These are phyloP conservation scores for Meteorus cinctellus DNA, from an alignment of 2,888 invertebrate genomes.

Conservation along the genomic window DNA sequence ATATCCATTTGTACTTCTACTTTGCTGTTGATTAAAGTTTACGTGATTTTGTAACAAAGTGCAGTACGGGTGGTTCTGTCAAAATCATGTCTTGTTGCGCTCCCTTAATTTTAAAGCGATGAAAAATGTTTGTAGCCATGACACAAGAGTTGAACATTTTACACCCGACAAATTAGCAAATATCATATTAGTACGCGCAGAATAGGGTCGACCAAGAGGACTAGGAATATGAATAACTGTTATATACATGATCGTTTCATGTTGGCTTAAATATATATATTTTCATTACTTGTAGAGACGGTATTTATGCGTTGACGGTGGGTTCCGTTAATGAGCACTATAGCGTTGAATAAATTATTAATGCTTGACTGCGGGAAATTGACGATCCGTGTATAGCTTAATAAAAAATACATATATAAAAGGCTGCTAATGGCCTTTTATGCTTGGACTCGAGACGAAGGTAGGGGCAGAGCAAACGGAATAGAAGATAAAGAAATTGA, in stretches of 20 bases:
- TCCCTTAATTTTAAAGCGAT: not conserved
- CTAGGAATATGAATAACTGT: conserved; percentile 27
- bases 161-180: conserved; percentile 32
- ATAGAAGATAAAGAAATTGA: not conserved
- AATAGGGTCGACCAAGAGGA: conserved; percentile 22
- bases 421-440: conserved; percentile 32
- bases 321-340: conserved; percentile 51
- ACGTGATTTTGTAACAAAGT: not conserved
- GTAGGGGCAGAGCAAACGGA: not conserved
- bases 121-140: conserved; percentile 33
- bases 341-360: conserved; percentile 50
- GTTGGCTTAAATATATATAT: not conserved
- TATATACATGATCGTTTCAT: conserved; percentile 29
- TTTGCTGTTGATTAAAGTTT: conserved; percentile 1
- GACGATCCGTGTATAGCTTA: conserved; percentile 27
- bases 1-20: not conserved
- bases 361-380: conserved; percentile 36
- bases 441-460: not conserved
- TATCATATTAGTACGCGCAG: conserved; percentile 23
- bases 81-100: not conserved
- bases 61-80: not conserved
- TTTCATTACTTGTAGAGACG: conserved; percentile 13
- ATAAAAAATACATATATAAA: conserved; percentile 33
- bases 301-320: conserved; percentile 48
- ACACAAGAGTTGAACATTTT: conserved; percentile 12